Base-by-base conservation (phyloP, 2,888 invertebrate species). In the Melanchra persicariae region DNA sequence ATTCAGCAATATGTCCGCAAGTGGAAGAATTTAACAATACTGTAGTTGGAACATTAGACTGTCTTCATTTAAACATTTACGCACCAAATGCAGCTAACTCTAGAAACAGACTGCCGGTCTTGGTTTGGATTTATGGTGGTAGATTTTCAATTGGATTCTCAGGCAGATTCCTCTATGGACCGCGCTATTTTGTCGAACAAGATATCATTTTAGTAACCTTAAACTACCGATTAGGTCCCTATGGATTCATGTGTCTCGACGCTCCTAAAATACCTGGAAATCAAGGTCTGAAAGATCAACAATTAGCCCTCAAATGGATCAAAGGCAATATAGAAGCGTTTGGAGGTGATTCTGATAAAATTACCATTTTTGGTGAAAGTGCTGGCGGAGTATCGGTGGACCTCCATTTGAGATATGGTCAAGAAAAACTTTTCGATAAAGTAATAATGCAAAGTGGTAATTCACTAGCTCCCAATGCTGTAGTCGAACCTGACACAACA, bases 221-320 rank as follows among this genome's bases (percentile, higher is more conserved):
- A 0, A 93, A 94, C 74, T 94, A 94, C 55, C 86, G 94, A 15
- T 19, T 93, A 0, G 92, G 92, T 0, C 89, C 90, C 1, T 93
- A 92, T 61, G 94, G 94, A 4, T 94, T 93, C 64, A 91, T 93
- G 90, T 92, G 92, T 66, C 81, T 93, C 1, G 88, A 91, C 40
- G 89, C 80, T 1, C 85, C 89, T 0, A 85, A 88, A 22, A 80
- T 93, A 17, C 89, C 92, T 0, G 93, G 93, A 1, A 93, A 93
- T 68, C 92, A 93, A 75, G 93, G 93, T 0, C 68, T 94, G 0
- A 93, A 93, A 73, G 93, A 93, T 43, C 93, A 93, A 78, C 63
- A 85, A 8, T 67, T 86, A 52, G 93, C 93, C 5, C 77, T 93
- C 17, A 85, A 88, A 68, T 94, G 93, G 93, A 79, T 93, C 1